Conservation (phyloP, 2,888 invertebrate species). For the Tribolium freemani region DNA sequence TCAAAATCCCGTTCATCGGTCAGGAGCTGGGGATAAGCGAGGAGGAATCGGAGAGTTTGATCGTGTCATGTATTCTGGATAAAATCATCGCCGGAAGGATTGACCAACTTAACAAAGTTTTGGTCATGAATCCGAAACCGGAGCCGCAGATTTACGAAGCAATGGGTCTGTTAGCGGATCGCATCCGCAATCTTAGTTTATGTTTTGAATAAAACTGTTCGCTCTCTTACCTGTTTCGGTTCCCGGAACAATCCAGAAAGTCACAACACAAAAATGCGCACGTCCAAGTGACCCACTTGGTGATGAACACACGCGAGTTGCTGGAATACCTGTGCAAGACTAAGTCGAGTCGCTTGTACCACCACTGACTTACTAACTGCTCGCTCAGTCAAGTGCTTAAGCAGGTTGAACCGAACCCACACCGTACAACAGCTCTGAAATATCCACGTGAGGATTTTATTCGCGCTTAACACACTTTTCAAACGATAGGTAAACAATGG, state of each 20-base stretch:
- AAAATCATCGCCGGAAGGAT: conserved; percentile 87
- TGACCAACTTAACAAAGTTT: conserved; percentile 92
- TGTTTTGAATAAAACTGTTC: conserved; percentile 28
- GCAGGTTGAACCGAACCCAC: conserved; percentile 44
- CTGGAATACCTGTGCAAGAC: conserved; percentile 43
- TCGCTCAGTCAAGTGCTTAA: conserved; percentile 46
- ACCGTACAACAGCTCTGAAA: conserved; percentile 23
- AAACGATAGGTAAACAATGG: conserved; percentile 42
- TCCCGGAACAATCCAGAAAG: conserved; percentile 20
- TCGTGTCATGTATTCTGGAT: conserved; percentile 97
- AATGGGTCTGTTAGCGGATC: conserved; percentile 92
- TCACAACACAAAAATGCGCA: conserved; percentile 18
- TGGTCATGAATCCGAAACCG: conserved; percentile 79
- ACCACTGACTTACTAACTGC: conserved; percentile 47
- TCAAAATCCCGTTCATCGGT: conserved; percentile 96
- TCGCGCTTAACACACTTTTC: conserved; percentile 42
- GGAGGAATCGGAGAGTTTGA: conserved; percentile 92
- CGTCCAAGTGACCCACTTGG: conserved; percentile 36
- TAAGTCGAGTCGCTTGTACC: conserved; percentile 39
- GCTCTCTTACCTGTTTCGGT: conserved; percentile 10
- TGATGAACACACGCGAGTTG: conserved; percentile 31
- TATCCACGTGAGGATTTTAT: conserved; percentile 40
- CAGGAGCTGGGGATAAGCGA: conserved; percentile 92
- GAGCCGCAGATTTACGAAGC: conserved; percentile 87
- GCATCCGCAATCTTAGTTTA: conserved; percentile 47